Conservation (phyloP, 2,888 invertebrate genomes). For the Nomada flava region DNA sequence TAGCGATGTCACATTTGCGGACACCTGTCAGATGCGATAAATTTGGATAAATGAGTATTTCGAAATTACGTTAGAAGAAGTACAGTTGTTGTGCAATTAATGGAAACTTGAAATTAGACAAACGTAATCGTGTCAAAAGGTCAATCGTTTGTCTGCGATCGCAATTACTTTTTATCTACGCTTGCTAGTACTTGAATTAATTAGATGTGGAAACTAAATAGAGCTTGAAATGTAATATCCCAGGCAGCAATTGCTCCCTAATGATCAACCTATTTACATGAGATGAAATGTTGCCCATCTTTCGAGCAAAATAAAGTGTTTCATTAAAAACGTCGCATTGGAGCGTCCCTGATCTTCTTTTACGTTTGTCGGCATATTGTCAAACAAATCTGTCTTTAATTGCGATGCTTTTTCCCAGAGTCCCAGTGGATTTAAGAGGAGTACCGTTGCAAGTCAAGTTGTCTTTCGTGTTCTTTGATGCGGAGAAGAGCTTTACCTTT, state of each 20-base stretch:
- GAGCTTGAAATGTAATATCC: neutral
- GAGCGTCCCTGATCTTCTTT: slow-evolving; percentile 9
- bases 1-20: slow-evolving; percentile 15
- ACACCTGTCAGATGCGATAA: slow-evolving; percentile 31
- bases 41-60: neutral
- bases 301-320: neutral
- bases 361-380: neutral
- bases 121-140: too few species aligned
- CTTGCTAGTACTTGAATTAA: neutral
- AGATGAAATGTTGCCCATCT: neutral
- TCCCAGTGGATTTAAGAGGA: neutral
- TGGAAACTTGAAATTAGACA: too few species aligned
- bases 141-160: too few species aligned
- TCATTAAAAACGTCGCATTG: neutral
- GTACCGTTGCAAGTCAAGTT: slow-evolving; percentile 3
- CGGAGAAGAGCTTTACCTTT: slow-evolving; percentile 56
- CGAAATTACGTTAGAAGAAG: too few species aligned
- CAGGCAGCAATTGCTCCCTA: neutral
- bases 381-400: slow-evolving; percentile 40
- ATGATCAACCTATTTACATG: neutral
- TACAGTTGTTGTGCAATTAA: too few species aligned
- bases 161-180: too few species aligned
- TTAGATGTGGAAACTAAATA: neutral
- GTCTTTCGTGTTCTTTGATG: slow-evolving; percentile 20
- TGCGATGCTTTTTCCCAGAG: neutral